Evolutionary conservation across 1,140 invertebrate genomes (phyloP).

Genomic region (Drosophila persimilis): DNA sequence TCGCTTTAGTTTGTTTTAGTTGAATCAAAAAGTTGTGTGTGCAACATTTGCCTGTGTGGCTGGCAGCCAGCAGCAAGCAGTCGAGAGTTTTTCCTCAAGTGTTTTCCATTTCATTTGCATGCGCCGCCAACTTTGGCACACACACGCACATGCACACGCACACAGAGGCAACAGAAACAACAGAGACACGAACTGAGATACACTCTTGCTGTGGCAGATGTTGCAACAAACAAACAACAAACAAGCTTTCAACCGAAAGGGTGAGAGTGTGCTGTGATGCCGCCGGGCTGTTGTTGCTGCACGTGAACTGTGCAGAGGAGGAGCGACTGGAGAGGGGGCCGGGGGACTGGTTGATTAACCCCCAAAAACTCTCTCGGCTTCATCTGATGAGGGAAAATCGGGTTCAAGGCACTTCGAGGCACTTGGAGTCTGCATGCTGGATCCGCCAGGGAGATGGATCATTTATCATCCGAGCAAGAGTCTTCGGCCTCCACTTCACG

Average conservation of each 20-base stretch:
- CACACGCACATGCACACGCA: neutral
- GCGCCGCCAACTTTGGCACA: slow-evolving; percentile 57
- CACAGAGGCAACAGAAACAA: neutral
- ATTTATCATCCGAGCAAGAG: too few species aligned
- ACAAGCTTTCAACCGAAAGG: slow-evolving; percentile 19
- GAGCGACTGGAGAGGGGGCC: too few species aligned
- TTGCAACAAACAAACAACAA: slow-evolving; percentile 53
- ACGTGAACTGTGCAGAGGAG: too few species aligned
- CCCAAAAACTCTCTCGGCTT: too few species aligned
- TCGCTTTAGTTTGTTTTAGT: slow-evolving; percentile 59
- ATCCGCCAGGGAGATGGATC: too few species aligned
- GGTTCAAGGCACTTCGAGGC: too few species aligned
- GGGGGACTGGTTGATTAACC: too few species aligned
- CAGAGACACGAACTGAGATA: neutral
- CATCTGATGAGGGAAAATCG: too few species aligned
- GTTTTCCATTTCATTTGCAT: slow-evolving; percentile 78
- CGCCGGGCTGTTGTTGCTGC: too few species aligned
- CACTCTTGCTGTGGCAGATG: slow-evolving; percentile 3
- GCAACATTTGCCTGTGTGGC: slow-evolving; percentile 41
- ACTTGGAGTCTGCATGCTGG: too few species aligned
- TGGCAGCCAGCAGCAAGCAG: slow-evolving; percentile 13
- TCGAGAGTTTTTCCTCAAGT: slow-evolving; percentile 61
- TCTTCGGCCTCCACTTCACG: too few species aligned
- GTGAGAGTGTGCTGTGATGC: too few species aligned
- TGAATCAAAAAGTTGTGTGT: slow-evolving; percentile 57